Evolutionary conservation across 2,888 invertebrate species (phyloP), one percentile per base, ranked within the genome.

Genomic region (Notocelia uddmanniana): DNA sequence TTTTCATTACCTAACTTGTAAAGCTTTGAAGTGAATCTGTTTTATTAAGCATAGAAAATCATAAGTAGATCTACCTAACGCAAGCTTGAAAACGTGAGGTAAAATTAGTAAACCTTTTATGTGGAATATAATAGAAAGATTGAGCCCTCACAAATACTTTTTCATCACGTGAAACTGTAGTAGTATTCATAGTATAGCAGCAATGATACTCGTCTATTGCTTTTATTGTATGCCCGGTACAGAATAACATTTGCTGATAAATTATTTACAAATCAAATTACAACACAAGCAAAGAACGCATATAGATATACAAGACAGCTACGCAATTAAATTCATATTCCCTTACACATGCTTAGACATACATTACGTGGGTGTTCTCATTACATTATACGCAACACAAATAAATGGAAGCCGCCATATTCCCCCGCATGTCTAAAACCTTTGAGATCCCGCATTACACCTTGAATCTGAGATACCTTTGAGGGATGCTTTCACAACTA

Each of bases 371-470:
- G 55, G 57, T 5, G 60, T 60, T 60, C 60, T 67, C 60, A 60
- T 67, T 71, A 71, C 45, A 60, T 54, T 54, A 55, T 67, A 48
- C 48, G 60, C 45, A 67, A 67, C 54, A 60, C 70, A 66, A 66
- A 71, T 45, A 66, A 31, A 52, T 52, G 45, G 11, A 23, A 13
- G 45, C 26, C n/a, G 67, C 50, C 63, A 34, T 55, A 59, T 55
- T 48, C 54, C 50, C 11, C n/a, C 19, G 45, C 31, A 19, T 62
- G 57, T 66, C 18, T 67, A 26, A 48, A 37, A 60, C 60, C 60
- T 71, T 60, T 71, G 67, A 67, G 55, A 55, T 67, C 34, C 67
- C 66, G 19, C 67, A 67, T 72, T 63, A 48, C 21, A 60, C 45
- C 67, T 71, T 71, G 54, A 60, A 55, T 60, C 21, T 10, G 23